Percentiles rank a stretch among this genome's conserved stretches.
These are phyloP conservation scores for Stomatorhinus walkeri DNA, from an alignment of 2,797 vertebrate genomes.

Conservation along the genomic window DNA sequence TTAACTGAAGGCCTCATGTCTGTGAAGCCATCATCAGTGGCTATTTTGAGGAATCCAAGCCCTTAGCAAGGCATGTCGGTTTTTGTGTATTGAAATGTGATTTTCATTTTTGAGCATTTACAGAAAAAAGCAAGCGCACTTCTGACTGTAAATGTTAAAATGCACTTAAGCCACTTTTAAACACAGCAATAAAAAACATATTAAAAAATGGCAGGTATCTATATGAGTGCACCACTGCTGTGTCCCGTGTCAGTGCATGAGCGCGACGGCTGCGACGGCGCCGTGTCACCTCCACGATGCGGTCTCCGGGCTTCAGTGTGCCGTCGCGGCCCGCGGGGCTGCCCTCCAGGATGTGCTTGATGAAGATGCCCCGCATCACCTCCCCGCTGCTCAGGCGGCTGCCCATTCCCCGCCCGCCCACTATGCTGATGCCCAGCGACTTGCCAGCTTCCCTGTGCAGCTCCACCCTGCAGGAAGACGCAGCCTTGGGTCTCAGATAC, in stretches of 20 bases:
- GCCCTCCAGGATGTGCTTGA: conserved; percentile 94
- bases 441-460: conserved; percentile 84
- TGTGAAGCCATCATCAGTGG: neutral
- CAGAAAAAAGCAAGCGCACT: neutral
- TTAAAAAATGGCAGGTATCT: neutral
- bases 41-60: neutral
- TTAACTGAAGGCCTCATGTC: neutral
- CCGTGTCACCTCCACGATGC: conserved; percentile 80
- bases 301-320: conserved; percentile 89
- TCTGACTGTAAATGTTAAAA: neutral
- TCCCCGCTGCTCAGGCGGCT: conserved; percentile 91
- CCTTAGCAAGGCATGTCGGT: neutral
- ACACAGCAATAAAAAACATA: neutral
- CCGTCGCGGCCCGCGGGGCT: conserved; percentile 90
- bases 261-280: neutral
- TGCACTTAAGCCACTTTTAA: neutral
- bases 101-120: neutral
- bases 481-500: neutral
- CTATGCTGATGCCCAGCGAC: conserved; percentile 95
- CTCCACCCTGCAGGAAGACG: conserved; percentile 70
- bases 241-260: neutral
- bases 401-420: conserved; percentile 94
- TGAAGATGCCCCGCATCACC: conserved; percentile 97
- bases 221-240: neutral
- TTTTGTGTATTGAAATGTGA: neutral